Conservation (phyloP, 1,140 invertebrate genomes). For the Drosophila tristis region DNA sequence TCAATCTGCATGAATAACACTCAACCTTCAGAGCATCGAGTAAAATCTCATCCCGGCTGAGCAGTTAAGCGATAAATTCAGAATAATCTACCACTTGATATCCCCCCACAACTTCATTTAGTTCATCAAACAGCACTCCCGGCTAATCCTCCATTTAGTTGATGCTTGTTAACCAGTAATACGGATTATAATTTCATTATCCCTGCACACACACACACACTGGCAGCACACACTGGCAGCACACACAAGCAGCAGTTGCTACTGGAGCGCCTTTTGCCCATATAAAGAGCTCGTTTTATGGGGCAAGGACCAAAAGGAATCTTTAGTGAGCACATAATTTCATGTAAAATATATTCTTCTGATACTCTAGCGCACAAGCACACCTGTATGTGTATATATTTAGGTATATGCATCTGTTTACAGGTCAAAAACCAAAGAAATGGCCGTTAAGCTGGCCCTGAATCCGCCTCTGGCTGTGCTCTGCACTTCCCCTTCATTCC, state of each 20-base stretch:
- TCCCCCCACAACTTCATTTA: conserved; percentile 23
- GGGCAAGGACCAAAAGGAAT: conserved; percentile 8
- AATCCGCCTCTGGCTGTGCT: neutral
- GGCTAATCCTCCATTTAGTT: conserved; percentile 39
- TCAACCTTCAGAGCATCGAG: conserved; percentile 6
- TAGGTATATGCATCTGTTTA: neutral
- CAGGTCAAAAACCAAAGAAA: conserved; percentile 47
- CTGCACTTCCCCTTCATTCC: neutral
- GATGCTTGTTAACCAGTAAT: conserved; percentile 34
- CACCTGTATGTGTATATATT: neutral
- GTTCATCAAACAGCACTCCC: conserved; percentile 35
- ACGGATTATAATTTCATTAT: conserved; percentile 48
- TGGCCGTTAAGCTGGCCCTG: conserved; percentile 21
- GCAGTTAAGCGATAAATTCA: conserved; percentile 3
- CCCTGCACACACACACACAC: neutral
- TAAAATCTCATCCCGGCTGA: conserved; percentile 15
- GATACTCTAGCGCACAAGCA: conserved; percentile 10
- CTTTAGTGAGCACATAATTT: conserved; percentile 23
- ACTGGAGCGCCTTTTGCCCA: neutral
- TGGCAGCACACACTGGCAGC: no score
- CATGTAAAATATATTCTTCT: conserved; percentile 25
- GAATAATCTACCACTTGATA: conserved; percentile 1
- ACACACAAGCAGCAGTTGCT: no score
- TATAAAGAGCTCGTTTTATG: conserved; percentile 4
- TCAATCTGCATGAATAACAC: conserved; percentile 6